Base-by-base conservation (phyloP, 1,140 invertebrate species). In the Theocolax elegans region DNA sequence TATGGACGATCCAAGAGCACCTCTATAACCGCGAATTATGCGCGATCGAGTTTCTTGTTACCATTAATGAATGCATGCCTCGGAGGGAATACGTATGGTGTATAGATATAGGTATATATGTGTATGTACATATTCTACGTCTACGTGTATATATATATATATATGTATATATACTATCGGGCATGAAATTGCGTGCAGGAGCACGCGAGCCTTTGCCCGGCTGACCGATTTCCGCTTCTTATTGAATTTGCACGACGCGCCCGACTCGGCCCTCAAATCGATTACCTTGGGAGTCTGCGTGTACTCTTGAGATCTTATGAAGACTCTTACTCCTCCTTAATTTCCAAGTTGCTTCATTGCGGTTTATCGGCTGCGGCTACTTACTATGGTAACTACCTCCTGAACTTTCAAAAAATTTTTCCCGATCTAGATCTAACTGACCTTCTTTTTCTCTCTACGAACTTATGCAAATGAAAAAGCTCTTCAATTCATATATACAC, bases 211-310 rank as follows among this genome's bases (percentile, higher is more conserved):
- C 31, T 31, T 2, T 15, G 17, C 17, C 59, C 44, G 44, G 49
- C 51, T 54, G 51, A 42, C 63, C 63, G 63, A 66, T 66, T 54
- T 66, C 49, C 63, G 63, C 31, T 64, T 40, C 62, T 64, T 64
- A 64, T 51, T 64, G 46, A 64, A 64, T 64, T 53, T 51, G 44
- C 59, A 49, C 59, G 59, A 27, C 44, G 60, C 62, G 48, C 48
- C 46, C 21, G 48, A n/a, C n/a, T 64, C 48, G 62, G 51, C 63
- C 63, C 38, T 66, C 35, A 66, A 54, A 64, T 64, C 62, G 62
- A 64, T 64, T 53, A 40, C 38, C n/a, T 23, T 53, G 49, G 49
- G 31, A 29, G 49, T 7, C 25, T 15, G 49, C 27, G 13, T 17
- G 15, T n/a, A 25, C 7, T 10, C 27, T 15, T 9, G 8, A 21